Conservation (phyloP, 30 jellyfish, hydroid and myxozoan species). For the Phacellophora camtschatica region DNA sequence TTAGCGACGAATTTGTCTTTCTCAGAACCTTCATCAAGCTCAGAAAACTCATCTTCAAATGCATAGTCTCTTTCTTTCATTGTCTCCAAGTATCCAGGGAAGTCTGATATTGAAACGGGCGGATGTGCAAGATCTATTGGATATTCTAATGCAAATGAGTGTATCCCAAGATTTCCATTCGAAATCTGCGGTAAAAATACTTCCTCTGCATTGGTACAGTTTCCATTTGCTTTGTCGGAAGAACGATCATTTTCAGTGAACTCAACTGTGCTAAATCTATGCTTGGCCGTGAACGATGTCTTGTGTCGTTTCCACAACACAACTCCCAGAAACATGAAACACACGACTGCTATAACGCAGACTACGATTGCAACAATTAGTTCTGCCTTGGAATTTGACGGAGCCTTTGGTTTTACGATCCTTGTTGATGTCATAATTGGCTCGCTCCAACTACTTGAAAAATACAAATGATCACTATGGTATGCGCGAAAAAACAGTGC, state of each 20-base stretch:
- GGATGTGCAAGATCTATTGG: slow-evolving; percentile 33
- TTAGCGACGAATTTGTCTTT: slow-evolving; percentile 1
- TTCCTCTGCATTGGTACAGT: slow-evolving; percentile 20
- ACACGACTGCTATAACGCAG: slow-evolving; percentile 7
- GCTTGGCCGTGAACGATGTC: slow-evolving; percentile 12
- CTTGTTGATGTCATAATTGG: slow-evolving; percentile 3
- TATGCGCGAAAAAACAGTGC: slow-evolving; percentile 44
- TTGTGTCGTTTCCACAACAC: slow-evolving; percentile 24
- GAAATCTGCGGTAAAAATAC: slow-evolving; percentile 19
- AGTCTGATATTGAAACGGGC: slow-evolving; percentile 41
- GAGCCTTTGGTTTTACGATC: neutral
- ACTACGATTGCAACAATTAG: slow-evolving; percentile 5
- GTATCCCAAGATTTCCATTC: neutral
- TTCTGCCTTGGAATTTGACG: slow-evolving; percentile 7
- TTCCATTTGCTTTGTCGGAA: neutral
- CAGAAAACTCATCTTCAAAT: slow-evolving; percentile 58
- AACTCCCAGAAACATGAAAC: slow-evolving; percentile 13
- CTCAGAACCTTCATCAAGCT: slow-evolving; percentile 5
- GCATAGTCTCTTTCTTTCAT: slow-evolving; percentile 35
- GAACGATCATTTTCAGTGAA: slow-evolving; percentile 5
- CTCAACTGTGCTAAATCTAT: slow-evolving; percentile 47
- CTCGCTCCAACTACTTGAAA: slow-evolving; percentile 59
- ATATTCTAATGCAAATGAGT: slow-evolving; percentile 12
- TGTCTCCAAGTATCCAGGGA: slow-evolving; percentile 34
- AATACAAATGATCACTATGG: slow-evolving; percentile 27